phyloP scores from a whole-genome alignment of 2,888 invertebrate genomes.

The Marasmarcha lunaedactyla region DNA sequence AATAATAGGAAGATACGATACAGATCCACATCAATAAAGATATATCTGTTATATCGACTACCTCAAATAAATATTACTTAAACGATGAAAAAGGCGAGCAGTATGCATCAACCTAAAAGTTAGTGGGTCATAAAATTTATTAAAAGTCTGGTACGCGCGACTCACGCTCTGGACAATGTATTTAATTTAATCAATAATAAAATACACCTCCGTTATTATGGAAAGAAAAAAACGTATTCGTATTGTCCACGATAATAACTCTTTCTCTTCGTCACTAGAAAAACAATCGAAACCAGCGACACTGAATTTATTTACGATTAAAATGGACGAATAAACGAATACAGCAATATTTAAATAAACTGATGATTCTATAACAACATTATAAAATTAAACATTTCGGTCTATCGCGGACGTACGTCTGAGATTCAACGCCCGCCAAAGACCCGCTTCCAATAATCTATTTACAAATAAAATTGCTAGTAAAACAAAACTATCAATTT shows the following conservation, averaged over 20 bases:
- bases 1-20: slow-evolving; percentile 57
- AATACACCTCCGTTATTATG: slow-evolving; percentile 20
- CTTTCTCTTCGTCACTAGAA: too few species aligned
- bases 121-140: slow-evolving; percentile 25
- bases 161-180: background rate
- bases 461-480: background rate
- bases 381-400: slow-evolving; percentile 8
- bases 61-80: slow-evolving; percentile 48
- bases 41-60: slow-evolving; percentile 59
- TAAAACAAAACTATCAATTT: background rate
- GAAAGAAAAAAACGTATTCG: too few species aligned
- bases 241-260: too few species aligned
- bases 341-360: too few species aligned
- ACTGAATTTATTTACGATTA: too few species aligned
- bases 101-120: background rate
- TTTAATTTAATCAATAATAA: slow-evolving; percentile 17
- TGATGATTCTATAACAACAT: slow-evolving; percentile 16
- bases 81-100: slow-evolving; percentile 21
- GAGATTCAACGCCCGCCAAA: slow-evolving; percentile 53
- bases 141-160: background rate
- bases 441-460: slow-evolving; percentile 8
- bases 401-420: slow-evolving; percentile 21
- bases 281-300: too few species aligned
- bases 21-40: slow-evolving; percentile 60
- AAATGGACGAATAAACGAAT: too few species aligned